Evolutionary conservation across 2,797 vertebrate genomes (phyloP).

Genomic region (Cyprinella venusta): DNA sequence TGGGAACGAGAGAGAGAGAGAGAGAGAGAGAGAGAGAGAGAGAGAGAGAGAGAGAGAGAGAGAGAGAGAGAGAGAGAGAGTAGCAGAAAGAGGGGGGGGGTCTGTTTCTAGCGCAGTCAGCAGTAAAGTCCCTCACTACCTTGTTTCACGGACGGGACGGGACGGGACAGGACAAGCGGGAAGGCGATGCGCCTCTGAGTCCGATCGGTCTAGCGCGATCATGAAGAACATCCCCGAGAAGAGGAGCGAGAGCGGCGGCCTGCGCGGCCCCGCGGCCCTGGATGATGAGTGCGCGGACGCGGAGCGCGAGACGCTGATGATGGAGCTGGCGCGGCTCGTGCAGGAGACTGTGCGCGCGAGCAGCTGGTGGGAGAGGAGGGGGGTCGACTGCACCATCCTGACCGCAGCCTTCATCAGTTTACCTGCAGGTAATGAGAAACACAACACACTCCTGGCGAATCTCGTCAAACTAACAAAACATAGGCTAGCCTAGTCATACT

Average conservation of each 20-base stretch:
- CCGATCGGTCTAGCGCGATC: conserved; percentile 32
- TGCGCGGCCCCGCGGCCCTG: not conserved
- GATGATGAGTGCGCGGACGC: conserved; percentile 24
- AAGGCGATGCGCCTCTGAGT: not conserved
- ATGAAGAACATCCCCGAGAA: conserved; percentile 63
- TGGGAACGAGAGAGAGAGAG: conserved; percentile 41
- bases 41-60: conserved; percentile 34
- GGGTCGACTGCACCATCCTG: conserved; percentile 86
- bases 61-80: conserved; percentile 9
- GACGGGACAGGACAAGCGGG: not conserved
- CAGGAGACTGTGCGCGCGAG: conserved; percentile 81
- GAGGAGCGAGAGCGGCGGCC: conserved; percentile 48
- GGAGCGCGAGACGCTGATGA: conserved; percentile 80
- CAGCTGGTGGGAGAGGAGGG: conserved; percentile 93
- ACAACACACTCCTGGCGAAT: not conserved
- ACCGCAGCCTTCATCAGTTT: conserved; percentile 79
- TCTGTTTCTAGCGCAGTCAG: conserved; percentile 32
- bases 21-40: conserved; percentile 28
- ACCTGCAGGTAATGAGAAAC: conserved; percentile 75
- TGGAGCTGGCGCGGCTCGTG: conserved; percentile 84
- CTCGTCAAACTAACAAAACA: no score
- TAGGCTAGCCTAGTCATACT: no score
- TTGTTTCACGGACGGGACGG: conserved; percentile 11
- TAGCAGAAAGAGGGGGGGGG: fast-evolving
- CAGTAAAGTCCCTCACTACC: conserved; percentile 21